Conservation (phyloP, 2,797 vertebrate genomes). For the Pagetopsis macropterus region DNA sequence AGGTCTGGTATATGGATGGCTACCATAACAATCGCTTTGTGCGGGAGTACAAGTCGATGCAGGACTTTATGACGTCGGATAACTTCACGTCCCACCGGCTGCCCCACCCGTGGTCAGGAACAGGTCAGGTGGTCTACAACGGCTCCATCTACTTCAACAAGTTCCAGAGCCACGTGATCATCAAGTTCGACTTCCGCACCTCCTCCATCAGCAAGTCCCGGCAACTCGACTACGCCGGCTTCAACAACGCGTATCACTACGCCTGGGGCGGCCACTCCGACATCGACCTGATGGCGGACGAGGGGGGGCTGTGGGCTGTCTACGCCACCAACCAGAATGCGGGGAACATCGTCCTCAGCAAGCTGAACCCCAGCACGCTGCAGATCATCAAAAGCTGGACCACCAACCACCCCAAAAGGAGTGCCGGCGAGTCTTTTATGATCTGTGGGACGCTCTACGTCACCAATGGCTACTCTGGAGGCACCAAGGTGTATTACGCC, state of each 20-base stretch:
- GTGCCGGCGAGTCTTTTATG: constrained; percentile 96
- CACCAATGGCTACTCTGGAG: constrained; percentile 96
- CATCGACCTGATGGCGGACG: constrained; percentile 98
- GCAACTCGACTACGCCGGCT: constrained; percentile 94
- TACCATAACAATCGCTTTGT: constrained; percentile 99
- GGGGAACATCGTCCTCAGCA: constrained; percentile 97
- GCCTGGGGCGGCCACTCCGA: constrained; percentile 98
- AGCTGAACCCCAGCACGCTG: constrained; percentile 92
- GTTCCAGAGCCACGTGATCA: constrained; percentile 98
- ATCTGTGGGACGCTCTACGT: constrained; percentile 98
- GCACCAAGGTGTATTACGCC: constrained; percentile 97
- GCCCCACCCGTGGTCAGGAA: constrained; percentile 97
- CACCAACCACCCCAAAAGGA: constrained; percentile 96
- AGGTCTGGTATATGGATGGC: constrained; percentile 99
- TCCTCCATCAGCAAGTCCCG: constrained; percentile 94
- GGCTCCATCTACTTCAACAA: constrained; percentile 99
- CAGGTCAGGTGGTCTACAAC: constrained; percentile 97
- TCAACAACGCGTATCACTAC: constrained; percentile 97
- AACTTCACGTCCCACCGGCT: constrained; percentile 98
- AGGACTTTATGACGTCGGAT: constrained; percentile 94
- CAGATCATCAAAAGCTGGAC: constrained; percentile 95
- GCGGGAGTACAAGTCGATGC: constrained; percentile 94
- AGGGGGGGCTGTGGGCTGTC: constrained; percentile 95
- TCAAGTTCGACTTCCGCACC: constrained; percentile 95
- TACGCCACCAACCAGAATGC: constrained; percentile 99